phyloP scores from a whole-genome alignment of 2,113 vertebrate species.

The Scomber japonicus region DNA sequence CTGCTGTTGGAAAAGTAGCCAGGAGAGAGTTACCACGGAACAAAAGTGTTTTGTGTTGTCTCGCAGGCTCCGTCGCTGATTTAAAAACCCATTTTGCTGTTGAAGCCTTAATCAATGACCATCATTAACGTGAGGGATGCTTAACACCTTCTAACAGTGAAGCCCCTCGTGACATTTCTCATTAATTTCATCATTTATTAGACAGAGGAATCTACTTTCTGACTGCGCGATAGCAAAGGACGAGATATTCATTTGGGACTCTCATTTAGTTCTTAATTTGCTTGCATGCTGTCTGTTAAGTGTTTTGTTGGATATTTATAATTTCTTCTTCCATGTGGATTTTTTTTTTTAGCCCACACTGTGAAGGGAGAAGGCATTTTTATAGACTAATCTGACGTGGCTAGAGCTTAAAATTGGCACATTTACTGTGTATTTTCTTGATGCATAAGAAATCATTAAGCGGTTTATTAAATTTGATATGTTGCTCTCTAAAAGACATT shows the following conservation, averaged over 20 bases:
- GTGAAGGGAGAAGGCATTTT: neutral
- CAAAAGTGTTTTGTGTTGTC: neutral
- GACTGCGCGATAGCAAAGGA: neutral
- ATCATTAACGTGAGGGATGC: neutral
- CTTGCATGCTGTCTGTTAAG: slow-evolving; percentile 33
- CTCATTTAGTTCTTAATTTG: slow-evolving; percentile 36
- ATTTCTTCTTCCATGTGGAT: no score
- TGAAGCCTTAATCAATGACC: neutral
- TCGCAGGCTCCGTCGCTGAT: neutral
- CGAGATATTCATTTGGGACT: slow-evolving; percentile 14
- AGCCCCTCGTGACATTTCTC: slow-evolving; percentile 9
- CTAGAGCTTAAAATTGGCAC: neutral
- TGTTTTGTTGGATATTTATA: slow-evolving; percentile 5
- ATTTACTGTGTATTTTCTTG: neutral
- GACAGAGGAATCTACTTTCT: neutral
- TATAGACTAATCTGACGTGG: no score
- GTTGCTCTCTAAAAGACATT: neutral
- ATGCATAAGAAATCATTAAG: no score
- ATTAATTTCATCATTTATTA: slow-evolving; percentile 17
- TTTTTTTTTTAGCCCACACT: neutral
- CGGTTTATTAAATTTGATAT: neutral
- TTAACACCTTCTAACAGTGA: neutral
- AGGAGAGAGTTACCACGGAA: neutral
- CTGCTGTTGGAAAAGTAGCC: neutral
- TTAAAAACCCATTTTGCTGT: neutral